Evolutionary conservation across 2,888 invertebrate genomes (phyloP).

Genomic region (Netelia virgata): DNA sequence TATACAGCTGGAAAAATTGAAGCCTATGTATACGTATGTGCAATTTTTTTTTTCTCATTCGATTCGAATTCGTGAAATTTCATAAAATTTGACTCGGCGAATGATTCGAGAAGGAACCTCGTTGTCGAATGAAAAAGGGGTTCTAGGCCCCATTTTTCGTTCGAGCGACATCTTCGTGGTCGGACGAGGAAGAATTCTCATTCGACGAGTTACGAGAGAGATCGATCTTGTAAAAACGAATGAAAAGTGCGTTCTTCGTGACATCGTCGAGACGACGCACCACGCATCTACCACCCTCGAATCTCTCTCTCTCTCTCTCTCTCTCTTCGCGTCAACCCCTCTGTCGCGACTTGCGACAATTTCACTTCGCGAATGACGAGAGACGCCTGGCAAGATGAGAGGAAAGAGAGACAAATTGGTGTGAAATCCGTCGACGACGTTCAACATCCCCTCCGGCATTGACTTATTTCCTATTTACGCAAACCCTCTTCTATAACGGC

Average conservation of each 20-base stretch:
- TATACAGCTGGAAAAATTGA: background rate
- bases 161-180: slow-evolving; percentile 19
- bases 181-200: slow-evolving; percentile 34
- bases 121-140: background rate
- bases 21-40: background rate
- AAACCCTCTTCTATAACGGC: slow-evolving; percentile 72
- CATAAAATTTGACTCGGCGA: background rate
- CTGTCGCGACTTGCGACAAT: slow-evolving; percentile 82
- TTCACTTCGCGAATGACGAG: slow-evolving; percentile 82
- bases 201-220: slow-evolving; percentile 46
- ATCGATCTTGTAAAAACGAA: slow-evolving; percentile 57
- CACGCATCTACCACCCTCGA: slow-evolving; percentile 35
- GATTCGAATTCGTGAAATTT: background rate
- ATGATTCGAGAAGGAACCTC: background rate
- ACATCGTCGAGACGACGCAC: background rate
- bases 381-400: slow-evolving; percentile 71
- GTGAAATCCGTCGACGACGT: slow-evolving; percentile 81
- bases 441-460: slow-evolving; percentile 81
- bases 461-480: slow-evolving; percentile 84
- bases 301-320: no score
- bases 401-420: slow-evolving; percentile 80
- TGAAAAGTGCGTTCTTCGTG: slow-evolving; percentile 60
- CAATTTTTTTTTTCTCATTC: background rate
- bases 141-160: slow-evolving; percentile 39
- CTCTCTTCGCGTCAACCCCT: slow-evolving; percentile 34